Base-by-base conservation (phyloP, 2,113 vertebrate species). In the Sinocyclocheilus anshuiensis region DNA sequence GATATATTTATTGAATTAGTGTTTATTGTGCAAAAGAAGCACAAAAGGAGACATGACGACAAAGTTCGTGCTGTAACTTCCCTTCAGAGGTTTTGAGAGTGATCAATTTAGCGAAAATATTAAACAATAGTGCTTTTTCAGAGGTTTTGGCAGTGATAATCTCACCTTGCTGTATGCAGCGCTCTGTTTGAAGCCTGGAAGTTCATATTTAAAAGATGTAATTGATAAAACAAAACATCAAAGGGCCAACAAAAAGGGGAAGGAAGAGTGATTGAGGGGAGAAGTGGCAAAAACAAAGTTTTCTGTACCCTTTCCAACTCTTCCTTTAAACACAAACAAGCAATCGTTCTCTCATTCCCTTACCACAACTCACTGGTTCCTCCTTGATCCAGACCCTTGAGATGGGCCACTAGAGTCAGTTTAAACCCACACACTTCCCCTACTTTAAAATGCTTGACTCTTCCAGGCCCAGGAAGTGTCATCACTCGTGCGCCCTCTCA, bases 391-490 rank as follows among this genome's bases (percentile, higher is more conserved):
- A 65, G 55, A 76, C 42, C 29, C 81, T 81, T 53, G 74, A 89
- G 74, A 84, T 88, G 59, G 36, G 63, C 65, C 78, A 80, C 83
- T 82, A 88, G 86, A 89, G 76, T 65, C 57, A 3, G 20, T 67
- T 48, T 77, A 65, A 76, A 74, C 83, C 82, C 89, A 88, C 87
- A 67, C 78, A 77, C 82, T 84, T 86, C 81, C 72, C 50, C 57
- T 42, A 15, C 77, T 88, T 86, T 79, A 82, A 89, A 76, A 65
- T 67, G 63, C 71, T 85, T 63, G 65, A 65, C 77, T 72, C 33
- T 55, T 50, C 82, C 63, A 61, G 79, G 85, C 75, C 75, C 24
- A 81, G 53, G 74, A 53, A 29, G 71, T 63, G 63, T 57, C 72
- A 84, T 83, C 88, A 50, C 57, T 85, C 59, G 76, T 82, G 77